Conservation (phyloP, 2,797 vertebrate genomes). For the Atherinosoma microstoma region DNA sequence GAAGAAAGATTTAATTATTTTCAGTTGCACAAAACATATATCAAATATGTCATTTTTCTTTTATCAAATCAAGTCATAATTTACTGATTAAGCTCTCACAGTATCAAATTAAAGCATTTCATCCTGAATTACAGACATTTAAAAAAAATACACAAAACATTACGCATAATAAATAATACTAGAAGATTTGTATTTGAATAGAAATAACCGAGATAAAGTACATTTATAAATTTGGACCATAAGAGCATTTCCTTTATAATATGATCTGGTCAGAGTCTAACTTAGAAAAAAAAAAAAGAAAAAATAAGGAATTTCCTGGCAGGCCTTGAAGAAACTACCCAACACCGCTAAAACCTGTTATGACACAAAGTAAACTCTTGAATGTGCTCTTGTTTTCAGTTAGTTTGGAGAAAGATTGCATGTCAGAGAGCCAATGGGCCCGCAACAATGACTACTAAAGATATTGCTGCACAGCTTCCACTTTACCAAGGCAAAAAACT, state of each 20-base stretch:
- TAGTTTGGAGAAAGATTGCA: background rate
- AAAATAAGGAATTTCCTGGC: conserved; percentile 47
- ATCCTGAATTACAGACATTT: background rate
- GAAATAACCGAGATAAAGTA: background rate
- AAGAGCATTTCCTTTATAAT: background rate
- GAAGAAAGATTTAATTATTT: background rate
- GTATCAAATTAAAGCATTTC: background rate
- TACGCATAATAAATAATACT: background rate
- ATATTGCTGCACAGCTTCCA: background rate
- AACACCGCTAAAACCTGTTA: conserved; percentile 7
- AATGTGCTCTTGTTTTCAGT: background rate
- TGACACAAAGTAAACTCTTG: background rate
- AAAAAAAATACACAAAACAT: background rate
- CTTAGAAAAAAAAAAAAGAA: background rate
- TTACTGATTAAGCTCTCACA: background rate
- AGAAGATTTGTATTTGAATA: background rate
- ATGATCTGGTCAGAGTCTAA: conserved; percentile 42
- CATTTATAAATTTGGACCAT: background rate
- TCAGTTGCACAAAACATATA: background rate
- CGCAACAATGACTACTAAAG: background rate
- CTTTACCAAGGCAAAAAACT: background rate
- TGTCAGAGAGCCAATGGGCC: background rate
- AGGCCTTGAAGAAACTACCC: conserved; percentile 13
- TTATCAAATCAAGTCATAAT: background rate
- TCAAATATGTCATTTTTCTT: background rate